Conservation (phyloP, 1,140 invertebrate species). For the Zaprionus capensis region DNA sequence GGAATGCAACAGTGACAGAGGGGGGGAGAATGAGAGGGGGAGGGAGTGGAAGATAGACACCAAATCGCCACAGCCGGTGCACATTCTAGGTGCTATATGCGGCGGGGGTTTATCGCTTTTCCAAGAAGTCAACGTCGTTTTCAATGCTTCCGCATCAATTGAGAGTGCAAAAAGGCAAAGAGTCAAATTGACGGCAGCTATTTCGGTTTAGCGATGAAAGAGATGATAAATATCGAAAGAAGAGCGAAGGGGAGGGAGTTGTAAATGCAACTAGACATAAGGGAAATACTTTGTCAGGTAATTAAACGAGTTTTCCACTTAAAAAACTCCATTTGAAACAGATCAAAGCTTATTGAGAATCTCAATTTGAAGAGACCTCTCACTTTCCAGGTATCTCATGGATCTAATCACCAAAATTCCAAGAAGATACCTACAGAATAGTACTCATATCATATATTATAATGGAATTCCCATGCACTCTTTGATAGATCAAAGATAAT, state of each 20-base stretch:
- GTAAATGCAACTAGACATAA: background rate
- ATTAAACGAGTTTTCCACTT: background rate
- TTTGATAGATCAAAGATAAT: no score
- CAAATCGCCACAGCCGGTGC: slow-evolving; percentile 50
- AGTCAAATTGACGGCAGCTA: background rate
- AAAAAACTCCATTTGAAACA: background rate
- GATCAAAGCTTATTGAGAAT: background rate
- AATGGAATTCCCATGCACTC: no score
- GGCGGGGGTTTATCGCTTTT: slow-evolving; percentile 69
- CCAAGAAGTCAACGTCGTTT: slow-evolving; percentile 59
- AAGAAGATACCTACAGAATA: no score
- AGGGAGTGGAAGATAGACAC: background rate
- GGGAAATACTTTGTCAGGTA: background rate
- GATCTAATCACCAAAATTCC: background rate
- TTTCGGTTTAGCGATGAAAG: slow-evolving; percentile 12
- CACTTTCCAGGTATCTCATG: background rate
- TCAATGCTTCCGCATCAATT: slow-evolving; percentile 74
- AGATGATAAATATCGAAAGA: background rate
- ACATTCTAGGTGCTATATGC: slow-evolving; percentile 41
- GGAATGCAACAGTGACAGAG: background rate
- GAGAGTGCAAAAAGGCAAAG: slow-evolving; percentile 32
- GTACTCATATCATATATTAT: no score
- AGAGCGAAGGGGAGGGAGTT: background rate
- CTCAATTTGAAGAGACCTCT: background rate
- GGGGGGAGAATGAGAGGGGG: background rate